Base-by-base conservation (phyloP, 2,888 invertebrate genomes). In the Lasioglossum lativentre region DNA sequence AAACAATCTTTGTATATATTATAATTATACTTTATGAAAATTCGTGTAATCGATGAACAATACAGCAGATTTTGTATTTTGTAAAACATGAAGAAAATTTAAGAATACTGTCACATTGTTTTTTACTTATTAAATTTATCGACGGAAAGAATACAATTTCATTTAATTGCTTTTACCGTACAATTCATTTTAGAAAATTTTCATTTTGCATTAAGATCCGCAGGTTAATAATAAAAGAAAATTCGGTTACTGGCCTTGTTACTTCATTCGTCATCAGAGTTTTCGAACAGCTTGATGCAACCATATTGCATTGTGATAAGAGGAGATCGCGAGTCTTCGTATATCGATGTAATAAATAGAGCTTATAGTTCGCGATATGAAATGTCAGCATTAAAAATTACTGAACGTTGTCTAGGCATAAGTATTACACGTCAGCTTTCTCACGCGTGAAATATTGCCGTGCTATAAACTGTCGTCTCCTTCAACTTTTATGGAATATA, bases 331-430 rank as follows among this genome's bases (percentile, higher is more conserved):
- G 23, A 23, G 63, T 0, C 34, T 38, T 0, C 8, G 10, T 66
- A 34, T 34, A 34, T 23, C 10, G 34, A 66, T 34, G 10, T 66
- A 34, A 68, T 68, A 34, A 38, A 38, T 68, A 23, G 66, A 38
- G 38, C 23, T 38, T 68, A 68, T 68, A 38, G 38, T 68, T 68
- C 34, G 23, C 34, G 66, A 68, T 38, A 68, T 68, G 23, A 34
- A 68, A 68, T 38, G 34, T 38, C n/a, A 14, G 30, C 30, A 71
- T 78, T 78, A 59, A 78, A 78, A 78, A 71, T 71, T 30, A 71
- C 42, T 78, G 56, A 71, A 71, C 27, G 23, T 52, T 30, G 75
- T 27, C 42, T 56, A 71, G 47, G 19, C 30, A 23, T 30, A 52
- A 72, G 71, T 23, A 47, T 78, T 38, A 40, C 40, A 78, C 56